phyloP scores from a whole-genome alignment of 2,888 invertebrate genomes.

The Tenthredo amoena region DNA sequence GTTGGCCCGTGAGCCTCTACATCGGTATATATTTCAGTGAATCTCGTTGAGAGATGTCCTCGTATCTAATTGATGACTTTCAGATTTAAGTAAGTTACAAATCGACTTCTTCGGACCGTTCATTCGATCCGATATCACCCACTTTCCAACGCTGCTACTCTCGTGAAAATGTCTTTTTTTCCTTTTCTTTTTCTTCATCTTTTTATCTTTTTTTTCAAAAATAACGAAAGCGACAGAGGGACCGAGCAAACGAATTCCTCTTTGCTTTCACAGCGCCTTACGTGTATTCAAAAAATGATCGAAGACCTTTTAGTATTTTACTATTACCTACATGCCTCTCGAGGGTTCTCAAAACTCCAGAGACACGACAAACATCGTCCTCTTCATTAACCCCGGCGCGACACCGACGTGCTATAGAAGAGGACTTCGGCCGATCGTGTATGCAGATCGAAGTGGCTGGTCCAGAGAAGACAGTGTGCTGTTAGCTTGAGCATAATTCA shows the following conservation, averaged over 20 bases:
- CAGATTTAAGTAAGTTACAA: conserved; percentile 51
- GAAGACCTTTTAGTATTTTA: not conserved
- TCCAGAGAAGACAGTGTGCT: not conserved
- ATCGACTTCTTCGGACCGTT: conserved; percentile 50
- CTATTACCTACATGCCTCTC: not conserved
- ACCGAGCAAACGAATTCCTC: not conserved
- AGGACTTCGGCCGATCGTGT: not conserved
- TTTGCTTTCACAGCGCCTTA: not conserved
- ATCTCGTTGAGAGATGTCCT: conserved; percentile 28
- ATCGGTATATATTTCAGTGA: not conserved
- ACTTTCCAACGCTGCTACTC: not conserved
- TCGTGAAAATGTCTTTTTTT: not conserved
- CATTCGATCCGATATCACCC: conserved; percentile 20
- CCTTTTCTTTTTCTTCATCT: no score
- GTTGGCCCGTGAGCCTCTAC: not conserved
- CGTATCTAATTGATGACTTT: conserved; percentile 47
- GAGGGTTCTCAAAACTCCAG: not conserved
- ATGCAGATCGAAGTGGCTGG: conserved; percentile 28
- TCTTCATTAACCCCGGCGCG: not conserved
- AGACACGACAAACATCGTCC: not conserved
- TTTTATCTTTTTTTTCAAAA: not conserved
- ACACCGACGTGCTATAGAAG: not conserved
- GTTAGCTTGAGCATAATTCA: conserved; percentile 22
- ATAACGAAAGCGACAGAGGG: not conserved
- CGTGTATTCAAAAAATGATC: not conserved